Conservation (phyloP, 2,113 vertebrate species). For the Andinoacara biseriatus region DNA sequence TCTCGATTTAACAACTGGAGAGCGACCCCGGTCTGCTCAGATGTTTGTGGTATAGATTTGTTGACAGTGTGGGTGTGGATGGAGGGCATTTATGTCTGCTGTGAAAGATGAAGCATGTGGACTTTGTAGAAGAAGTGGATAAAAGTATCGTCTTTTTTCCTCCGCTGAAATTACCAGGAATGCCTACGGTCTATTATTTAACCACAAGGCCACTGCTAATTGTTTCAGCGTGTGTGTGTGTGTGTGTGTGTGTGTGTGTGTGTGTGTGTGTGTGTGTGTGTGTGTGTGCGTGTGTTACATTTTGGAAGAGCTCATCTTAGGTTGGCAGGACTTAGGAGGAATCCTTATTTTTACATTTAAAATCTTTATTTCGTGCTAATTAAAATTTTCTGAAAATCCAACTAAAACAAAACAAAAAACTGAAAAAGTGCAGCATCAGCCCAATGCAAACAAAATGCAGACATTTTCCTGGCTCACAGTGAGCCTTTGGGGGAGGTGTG, state of each 20-base stretch:
- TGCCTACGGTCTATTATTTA: slow-evolving; percentile 65
- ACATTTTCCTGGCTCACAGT: no score
- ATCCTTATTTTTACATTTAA: no score
- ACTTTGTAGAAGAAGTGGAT: slow-evolving; percentile 54
- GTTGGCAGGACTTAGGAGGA: neutral
- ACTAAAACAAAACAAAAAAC: no score
- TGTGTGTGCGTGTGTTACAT: slow-evolving; percentile 18
- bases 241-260: slow-evolving; percentile 61
- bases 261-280: slow-evolving; percentile 23
- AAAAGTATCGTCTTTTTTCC: slow-evolving; percentile 64
- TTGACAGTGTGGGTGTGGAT: slow-evolving; percentile 58
- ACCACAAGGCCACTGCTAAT: slow-evolving; percentile 75
- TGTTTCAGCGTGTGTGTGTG: slow-evolving; percentile 73
- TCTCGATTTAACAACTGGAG: slow-evolving; percentile 6
- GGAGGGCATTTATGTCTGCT: slow-evolving; percentile 37
- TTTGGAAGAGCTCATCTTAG: neutral
- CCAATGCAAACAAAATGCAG: no score
- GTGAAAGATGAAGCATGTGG: slow-evolving; percentile 62
- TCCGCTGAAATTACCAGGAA: slow-evolving; percentile 67
- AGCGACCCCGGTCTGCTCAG: slow-evolving; percentile 7
- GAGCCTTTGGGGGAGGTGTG: no score
- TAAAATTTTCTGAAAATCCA: no score
- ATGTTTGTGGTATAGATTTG: slow-evolving; percentile 57
- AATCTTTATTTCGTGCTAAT: no score
- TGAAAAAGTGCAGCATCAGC: no score